Conservation (phyloP, 2,797 vertebrate genomes). For the Acanthurus lineatus region DNA sequence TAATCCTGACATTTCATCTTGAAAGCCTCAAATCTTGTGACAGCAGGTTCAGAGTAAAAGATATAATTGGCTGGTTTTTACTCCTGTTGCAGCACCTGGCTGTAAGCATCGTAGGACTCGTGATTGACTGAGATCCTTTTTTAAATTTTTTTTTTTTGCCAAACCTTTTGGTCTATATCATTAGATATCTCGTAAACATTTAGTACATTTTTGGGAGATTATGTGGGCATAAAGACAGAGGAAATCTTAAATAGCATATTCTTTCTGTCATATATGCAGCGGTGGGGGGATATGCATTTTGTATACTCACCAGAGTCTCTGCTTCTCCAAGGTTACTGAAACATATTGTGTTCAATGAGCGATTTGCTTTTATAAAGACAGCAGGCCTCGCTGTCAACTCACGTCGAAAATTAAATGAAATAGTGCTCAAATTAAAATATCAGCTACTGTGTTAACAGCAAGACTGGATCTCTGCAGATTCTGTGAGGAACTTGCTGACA, state of each 20-base stretch:
- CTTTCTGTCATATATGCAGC: constrained; percentile 13
- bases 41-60: constrained; percentile 33
- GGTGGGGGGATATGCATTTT: constrained; percentile 3
- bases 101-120: constrained; percentile 40
- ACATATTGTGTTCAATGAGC: constrained; percentile 47
- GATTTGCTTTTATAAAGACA: constrained; percentile 46
- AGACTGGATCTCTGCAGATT: constrained; percentile 4
- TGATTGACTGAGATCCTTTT: constrained; percentile 21
- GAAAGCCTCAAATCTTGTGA: constrained; percentile 42
- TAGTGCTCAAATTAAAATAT: constrained; percentile 36
- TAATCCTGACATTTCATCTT: constrained; percentile 60
- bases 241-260: neutral
- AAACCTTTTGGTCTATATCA: constrained; percentile 11
- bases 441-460: neutral
- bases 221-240: constrained; percentile 4
- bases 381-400: constrained; percentile 33
- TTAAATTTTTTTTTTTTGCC: constrained; percentile 24
- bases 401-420: constrained; percentile 39
- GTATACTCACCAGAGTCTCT: neutral
- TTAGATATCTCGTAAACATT: constrained; percentile 29
- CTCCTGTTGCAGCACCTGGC: constrained; percentile 31
- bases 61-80: neutral
- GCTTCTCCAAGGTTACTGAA: constrained; percentile 34
- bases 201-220: constrained; percentile 25
- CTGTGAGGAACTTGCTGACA: constrained; percentile 27